Evolutionary conservation across 2,797 vertebrate species (phyloP), one percentile per base, ranked within the genome.

Genomic region (Pipistrellus kuhlii): DNA sequence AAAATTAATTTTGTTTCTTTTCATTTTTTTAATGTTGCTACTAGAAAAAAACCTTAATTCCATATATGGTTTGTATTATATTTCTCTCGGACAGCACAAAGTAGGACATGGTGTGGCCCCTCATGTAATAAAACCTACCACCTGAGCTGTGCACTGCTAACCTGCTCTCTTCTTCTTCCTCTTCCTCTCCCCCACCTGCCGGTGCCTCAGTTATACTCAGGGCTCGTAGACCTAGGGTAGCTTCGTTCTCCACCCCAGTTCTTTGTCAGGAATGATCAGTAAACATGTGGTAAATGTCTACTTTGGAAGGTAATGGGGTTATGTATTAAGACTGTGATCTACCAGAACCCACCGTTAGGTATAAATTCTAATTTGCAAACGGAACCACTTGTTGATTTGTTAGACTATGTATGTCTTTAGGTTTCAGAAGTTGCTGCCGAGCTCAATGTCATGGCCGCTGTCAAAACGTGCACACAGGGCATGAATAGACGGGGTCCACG

Each of bases 1-100:
- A 62, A 93, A 72, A 73, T 85, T 82, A 41, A 38, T 73, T 62
- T 86, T 53, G 1, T 71, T 55, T 73, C 21, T 35, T 90, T 82
- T 88, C 41, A 66, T 46, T 53, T 69, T 53, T 86, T 81, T 53
- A 55, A 41, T 73, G 44, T 44, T 44, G 15, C 30, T 35, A n/a
- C 51, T n/a, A 27, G 59, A 35, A 71, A 53, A 62, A 71, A 21
- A n/a, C n/a, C 21, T 71, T 41, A 38, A 38, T 62, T 64, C 32
- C 4, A 15, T 6, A 18, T 21, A 55, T 77, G 73, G 9, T 30
- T 82, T 55, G 2, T 5, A 4, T 78, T 71, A 8, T 6, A 46
- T 71, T 35, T 85, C 32, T 81, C 0, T 51, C 30, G 23, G 77
- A 35, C 18, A 41, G 38, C 21, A 20, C 18, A 48, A n/a, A 85